Percentiles rank a stretch among this genome's conserved stretches.
These are phyloP conservation scores for Eulemur rubriventer DNA, from an alignment of 2,797 vertebrate genomes.

Conservation along the genomic window DNA sequence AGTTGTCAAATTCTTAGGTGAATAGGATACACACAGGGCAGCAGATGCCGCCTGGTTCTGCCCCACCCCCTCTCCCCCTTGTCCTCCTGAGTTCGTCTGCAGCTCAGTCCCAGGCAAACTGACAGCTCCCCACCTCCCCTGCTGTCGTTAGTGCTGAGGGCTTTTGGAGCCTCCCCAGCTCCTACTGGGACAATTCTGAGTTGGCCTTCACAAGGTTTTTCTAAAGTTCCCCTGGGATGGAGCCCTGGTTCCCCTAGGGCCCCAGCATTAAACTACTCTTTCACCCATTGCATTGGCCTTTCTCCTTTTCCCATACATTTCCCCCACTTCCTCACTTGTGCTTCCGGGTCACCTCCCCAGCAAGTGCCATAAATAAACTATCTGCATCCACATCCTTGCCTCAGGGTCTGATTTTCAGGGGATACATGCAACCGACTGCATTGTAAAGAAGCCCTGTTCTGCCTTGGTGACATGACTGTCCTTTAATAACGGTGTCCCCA, in stretches of 20 bases:
- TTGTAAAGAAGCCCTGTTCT: not conserved
- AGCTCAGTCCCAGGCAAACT: not conserved
- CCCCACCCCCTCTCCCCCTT: rapidly evolving
- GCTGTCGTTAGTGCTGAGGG: rapidly evolving
- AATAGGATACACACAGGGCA: rapidly evolving
- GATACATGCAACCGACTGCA: rapidly evolving
- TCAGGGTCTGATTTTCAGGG: not conserved
- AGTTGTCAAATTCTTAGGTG: not conserved
- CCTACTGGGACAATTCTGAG: not conserved
- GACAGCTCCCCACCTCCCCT: not conserved
- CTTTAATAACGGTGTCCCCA: rapidly evolving
- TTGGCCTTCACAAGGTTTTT: not conserved
- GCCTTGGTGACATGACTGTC: not conserved
- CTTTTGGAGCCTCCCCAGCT: not conserved
- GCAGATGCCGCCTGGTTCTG: not conserved
- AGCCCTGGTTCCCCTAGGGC: not conserved
- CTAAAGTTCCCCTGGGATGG: not conserved
- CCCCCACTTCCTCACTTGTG: not conserved
- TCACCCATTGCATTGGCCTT: not conserved
- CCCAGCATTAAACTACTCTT: not conserved
- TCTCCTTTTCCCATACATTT: not conserved
- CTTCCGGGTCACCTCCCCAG: not conserved
- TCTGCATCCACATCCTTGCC: not conserved
- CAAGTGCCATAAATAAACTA: not conserved
- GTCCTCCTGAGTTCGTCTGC: not conserved